phyloP scores from a whole-genome alignment of 2,113 vertebrate genomes.

The Toxostoma redivivum region DNA sequence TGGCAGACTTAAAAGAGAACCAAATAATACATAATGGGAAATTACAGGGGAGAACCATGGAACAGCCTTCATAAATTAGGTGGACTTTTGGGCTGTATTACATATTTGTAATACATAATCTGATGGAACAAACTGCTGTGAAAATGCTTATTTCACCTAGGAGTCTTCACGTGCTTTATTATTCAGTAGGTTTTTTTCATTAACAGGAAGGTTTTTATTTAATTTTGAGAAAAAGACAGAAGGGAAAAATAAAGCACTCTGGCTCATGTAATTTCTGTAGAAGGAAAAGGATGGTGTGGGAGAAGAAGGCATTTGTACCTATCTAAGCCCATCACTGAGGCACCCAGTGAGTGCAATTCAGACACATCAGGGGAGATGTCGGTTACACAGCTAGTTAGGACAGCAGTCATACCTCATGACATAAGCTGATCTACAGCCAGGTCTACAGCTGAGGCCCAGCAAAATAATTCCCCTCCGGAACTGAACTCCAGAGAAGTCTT shows the following conservation, averaged over 20 bases:
- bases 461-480: background rate
- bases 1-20: background rate
- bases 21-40: background rate
- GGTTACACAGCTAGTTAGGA: background rate
- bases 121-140: background rate
- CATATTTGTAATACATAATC: background rate
- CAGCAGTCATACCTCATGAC: background rate
- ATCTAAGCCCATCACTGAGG: background rate
- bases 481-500: background rate
- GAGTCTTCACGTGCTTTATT: constrained; percentile 40
- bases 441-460: background rate
- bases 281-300: background rate
- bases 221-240: background rate
- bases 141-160: constrained; percentile 30
- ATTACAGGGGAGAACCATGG: constrained; percentile 29
- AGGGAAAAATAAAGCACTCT: background rate
- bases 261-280: background rate
- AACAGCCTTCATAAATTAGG: constrained; percentile 27
- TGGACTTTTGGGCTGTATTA: background rate
- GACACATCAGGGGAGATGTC: background rate
- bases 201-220: background rate
- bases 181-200: constrained; percentile 45
- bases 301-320: background rate
- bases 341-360: background rate
- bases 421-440: background rate